These are phyloP conservation scores for Sebastes itinus DNA, from an alignment of 2,797 vertebrate species.

Conservation along the genomic window DNA sequence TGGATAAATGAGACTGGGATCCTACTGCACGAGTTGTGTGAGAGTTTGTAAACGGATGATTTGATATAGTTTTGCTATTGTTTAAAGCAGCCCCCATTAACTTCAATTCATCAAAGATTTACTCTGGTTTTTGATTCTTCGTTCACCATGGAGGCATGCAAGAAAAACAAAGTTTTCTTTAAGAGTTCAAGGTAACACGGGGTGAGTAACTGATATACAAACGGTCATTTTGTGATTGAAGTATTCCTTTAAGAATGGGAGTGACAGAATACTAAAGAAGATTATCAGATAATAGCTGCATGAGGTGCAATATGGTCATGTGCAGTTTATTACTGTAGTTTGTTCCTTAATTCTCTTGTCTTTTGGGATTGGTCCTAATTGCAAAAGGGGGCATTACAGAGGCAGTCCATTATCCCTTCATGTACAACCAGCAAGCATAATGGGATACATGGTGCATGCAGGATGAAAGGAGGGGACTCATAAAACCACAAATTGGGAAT, in stretches of 20 bases:
- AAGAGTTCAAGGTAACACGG: too few relatives aligned
- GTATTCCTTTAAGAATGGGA: not conserved
- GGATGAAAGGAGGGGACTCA: constrained; percentile 42
- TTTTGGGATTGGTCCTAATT: constrained; percentile 53
- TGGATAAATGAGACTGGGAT: too few relatives aligned
- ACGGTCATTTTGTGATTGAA: not conserved
- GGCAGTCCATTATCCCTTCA: constrained; percentile 49
- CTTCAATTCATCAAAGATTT: too few relatives aligned
- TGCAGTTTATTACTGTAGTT: constrained; percentile 13
- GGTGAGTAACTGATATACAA: not conserved
- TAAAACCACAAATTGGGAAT: constrained; percentile 50
- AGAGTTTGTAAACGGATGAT: too few relatives aligned
- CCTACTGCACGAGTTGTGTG: too few relatives aligned
- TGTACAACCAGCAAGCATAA: constrained; percentile 56
- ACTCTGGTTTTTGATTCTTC: not conserved
- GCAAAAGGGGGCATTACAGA: constrained; percentile 45
- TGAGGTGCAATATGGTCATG: not conserved
- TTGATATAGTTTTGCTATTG: too few relatives aligned
- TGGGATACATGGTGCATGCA: constrained; percentile 35
- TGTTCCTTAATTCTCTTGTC: constrained; percentile 17
- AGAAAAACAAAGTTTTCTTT: not conserved
- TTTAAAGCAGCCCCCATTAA: too few relatives aligned
- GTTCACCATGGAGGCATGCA: not conserved
- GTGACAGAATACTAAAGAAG: not conserved
- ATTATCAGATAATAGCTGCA: constrained; percentile 11